These are phyloP conservation scores for Stichodactyla mertensii DNA, from an alignment of 64 coral and sea anemone species.

Conservation along the genomic window DNA sequence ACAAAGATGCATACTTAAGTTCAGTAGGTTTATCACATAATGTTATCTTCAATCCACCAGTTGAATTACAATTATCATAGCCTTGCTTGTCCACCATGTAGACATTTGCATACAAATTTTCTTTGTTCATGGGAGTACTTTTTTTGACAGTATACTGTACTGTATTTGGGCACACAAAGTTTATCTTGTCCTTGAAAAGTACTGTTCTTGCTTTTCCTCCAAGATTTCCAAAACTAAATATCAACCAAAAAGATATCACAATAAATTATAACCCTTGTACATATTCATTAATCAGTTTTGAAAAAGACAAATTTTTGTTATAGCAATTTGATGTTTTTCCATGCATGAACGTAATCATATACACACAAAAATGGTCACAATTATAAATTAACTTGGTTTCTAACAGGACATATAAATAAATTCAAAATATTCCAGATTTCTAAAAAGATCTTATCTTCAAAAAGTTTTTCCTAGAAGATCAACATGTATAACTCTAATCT, in stretches of 20 bases:
- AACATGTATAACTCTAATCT: no score
- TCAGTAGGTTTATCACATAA: conserved; percentile 13
- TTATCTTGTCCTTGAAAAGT: conserved; percentile 13
- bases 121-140: conserved; percentile 6
- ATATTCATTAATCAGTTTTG: no score
- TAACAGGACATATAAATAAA: no score
- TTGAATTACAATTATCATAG: conserved; percentile 43
- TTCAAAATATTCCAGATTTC: no score
- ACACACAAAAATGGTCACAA: no score
- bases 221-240: conserved; percentile 35
- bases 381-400: no score
- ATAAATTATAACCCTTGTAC: no score
- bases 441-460: no score
- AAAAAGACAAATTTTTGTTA: no score
- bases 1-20: neutral
- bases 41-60: conserved; percentile 18
- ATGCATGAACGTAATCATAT: no score
- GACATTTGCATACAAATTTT: conserved; percentile 33
- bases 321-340: no score
- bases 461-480: no score
- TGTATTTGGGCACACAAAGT: conserved; percentile 15
- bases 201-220: conserved; percentile 29
- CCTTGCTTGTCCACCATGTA: conserved; percentile 54
- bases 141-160: conserved; percentile 10
- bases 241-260: neutral